A percentile compares a stretch with the other conserved stretches of the same genome.
These are phyloP conservation scores for Nematopogon swammerdamellus DNA, from an alignment of 2,888 invertebrate genomes.

Conservation along the genomic window DNA sequence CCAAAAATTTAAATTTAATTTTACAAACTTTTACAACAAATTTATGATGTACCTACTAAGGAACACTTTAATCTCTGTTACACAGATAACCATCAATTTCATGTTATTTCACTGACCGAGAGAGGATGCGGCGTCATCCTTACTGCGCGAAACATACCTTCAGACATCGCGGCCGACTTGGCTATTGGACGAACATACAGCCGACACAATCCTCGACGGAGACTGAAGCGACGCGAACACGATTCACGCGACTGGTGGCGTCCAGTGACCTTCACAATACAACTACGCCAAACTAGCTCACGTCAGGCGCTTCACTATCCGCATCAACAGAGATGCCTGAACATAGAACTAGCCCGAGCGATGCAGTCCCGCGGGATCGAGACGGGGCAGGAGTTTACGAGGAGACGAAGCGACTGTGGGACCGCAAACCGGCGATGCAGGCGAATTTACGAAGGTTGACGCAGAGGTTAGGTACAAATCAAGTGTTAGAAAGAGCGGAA, in stretches of 20 bases:
- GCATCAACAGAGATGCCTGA: too few species aligned
- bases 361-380: too few species aligned
- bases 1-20: too few species aligned
- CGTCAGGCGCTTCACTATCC: not conserved
- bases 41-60: too few species aligned
- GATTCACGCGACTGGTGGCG: not conserved
- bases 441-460: not conserved
- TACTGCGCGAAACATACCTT: not conserved
- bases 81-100: too few species aligned
- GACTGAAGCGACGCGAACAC: not conserved
- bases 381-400: too few species aligned
- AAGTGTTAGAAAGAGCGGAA: constrained; percentile 25
- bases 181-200: not conserved
- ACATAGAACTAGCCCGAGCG: too few species aligned
- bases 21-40: too few species aligned
- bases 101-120: too few species aligned
- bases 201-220: too few species aligned
- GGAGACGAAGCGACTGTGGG: constrained; percentile 13
- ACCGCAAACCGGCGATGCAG: constrained; percentile 9
- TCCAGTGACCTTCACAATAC: not conserved
- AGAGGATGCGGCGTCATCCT: not conserved
- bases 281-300: not conserved
- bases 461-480: constrained; percentile 34
- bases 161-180: not conserved
- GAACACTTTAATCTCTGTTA: too few species aligned